Percentiles rank a stretch among this genome's conserved stretches.
phyloP scores from a whole-genome alignment of 2,888 invertebrate genomes.

The Labia minor region DNA sequence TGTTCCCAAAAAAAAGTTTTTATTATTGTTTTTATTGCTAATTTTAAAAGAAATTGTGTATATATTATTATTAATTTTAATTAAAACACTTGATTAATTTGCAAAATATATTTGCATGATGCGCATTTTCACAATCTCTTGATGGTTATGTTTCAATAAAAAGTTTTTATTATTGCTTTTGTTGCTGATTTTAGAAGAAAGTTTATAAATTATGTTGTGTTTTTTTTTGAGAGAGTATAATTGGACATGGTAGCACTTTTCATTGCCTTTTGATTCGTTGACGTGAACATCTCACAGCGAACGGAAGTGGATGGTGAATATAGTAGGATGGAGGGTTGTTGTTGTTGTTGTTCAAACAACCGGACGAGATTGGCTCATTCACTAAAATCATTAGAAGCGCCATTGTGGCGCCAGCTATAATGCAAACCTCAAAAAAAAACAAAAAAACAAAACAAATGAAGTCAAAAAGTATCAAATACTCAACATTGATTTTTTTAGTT shows the following conservation, averaged over 20 bases:
- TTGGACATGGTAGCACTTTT: background rate
- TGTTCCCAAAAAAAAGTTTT: too few relatives aligned
- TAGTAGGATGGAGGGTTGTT: too few relatives aligned
- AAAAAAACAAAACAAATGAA: conserved; percentile 21
- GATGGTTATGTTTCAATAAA: too few relatives aligned
- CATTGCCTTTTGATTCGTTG: background rate
- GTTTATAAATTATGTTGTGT: too few relatives aligned
- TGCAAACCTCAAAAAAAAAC: background rate
- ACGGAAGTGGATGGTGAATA: background rate
- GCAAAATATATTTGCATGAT: too few relatives aligned
- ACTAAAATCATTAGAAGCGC: background rate
- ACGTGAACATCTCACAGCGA: background rate
- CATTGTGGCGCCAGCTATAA: background rate
- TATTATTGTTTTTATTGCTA: too few relatives aligned
- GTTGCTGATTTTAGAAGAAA: too few relatives aligned
- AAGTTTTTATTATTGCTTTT: too few relatives aligned
- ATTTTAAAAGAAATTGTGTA: too few relatives aligned
- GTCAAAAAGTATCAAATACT: conserved; percentile 24
- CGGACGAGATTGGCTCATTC: conserved; percentile 16
- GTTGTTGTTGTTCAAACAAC: background rate
- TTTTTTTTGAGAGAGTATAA: background rate
- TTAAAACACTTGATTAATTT: too few relatives aligned
- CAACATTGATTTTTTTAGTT: conserved; percentile 17
- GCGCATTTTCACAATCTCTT: too few relatives aligned
- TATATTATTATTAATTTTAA: too few relatives aligned